Percentiles rank a stretch among this genome's conserved stretches.
Evolutionary conservation across 2,888 invertebrate genomes (phyloP).

Genomic region (Deroplatys truncata): DNA sequence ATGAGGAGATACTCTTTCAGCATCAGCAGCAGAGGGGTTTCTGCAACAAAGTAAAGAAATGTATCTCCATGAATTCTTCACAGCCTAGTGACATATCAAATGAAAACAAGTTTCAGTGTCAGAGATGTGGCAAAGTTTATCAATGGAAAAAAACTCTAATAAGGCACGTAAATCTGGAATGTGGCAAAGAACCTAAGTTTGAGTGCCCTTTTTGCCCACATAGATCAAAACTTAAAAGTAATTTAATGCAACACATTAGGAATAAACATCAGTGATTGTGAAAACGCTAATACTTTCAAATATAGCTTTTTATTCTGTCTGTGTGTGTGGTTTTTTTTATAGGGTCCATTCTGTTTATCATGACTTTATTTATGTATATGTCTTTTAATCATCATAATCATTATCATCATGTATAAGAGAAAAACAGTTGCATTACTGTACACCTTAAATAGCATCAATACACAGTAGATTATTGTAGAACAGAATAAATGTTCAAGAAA

Average conservation of each 20-base stretch:
- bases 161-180: conserved; percentile 43
- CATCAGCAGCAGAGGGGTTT: background rate
- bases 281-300: background rate
- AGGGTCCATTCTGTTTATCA: too few species aligned
- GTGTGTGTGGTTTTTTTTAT: too few species aligned
- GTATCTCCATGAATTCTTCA: background rate
- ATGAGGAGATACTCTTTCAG: background rate
- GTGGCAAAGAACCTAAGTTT: conserved; percentile 44
- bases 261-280: background rate
- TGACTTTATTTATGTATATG: too few species aligned
- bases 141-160: conserved; percentile 34
- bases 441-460: too few species aligned
- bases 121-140: conserved; percentile 13
- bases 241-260: conserved; percentile 4
- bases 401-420: too few species aligned
- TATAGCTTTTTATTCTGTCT: background rate
- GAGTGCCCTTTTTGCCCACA: conserved; percentile 40
- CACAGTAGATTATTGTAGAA: too few species aligned
- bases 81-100: background rate
- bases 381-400: too few species aligned
- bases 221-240: conserved; percentile 19
- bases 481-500: too few species aligned
- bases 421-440: too few species aligned
- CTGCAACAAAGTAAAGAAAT: background rate
- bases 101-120: background rate